Conservation (phyloP, 2,888 invertebrate species). For the Conomelus anceps region DNA sequence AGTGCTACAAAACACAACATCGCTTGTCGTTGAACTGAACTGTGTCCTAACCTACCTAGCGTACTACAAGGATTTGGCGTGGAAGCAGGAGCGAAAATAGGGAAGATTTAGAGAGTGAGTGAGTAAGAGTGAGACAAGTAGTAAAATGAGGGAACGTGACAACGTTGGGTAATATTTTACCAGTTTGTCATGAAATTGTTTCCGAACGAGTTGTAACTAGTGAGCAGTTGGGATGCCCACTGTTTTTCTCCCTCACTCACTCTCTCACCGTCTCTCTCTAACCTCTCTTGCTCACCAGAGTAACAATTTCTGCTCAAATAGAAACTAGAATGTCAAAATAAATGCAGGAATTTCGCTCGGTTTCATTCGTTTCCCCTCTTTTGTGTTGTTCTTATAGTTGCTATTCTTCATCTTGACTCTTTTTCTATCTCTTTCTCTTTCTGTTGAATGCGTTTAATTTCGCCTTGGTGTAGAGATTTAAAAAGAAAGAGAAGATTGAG, state of each 20-base stretch:
- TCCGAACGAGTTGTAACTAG: background rate
- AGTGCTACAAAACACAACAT: background rate
- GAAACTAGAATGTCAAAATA: background rate
- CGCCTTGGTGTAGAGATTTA: no score
- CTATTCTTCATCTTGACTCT: background rate
- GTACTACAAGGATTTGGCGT: background rate
- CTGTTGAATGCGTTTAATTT: no score
- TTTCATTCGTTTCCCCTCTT: background rate
- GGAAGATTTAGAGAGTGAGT: background rate
- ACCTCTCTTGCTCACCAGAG: background rate
- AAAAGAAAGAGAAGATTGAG: no score
- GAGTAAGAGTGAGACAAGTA: background rate
- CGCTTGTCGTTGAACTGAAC: background rate
- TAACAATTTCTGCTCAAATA: background rate
- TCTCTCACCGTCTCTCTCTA: no score
- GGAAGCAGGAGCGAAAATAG: background rate
- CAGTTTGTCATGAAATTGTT: background rate
- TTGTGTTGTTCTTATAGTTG: background rate
- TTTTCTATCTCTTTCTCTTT: background rate
- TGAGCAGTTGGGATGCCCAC: background rate
- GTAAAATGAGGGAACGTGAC: background rate
- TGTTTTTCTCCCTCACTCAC: background rate
- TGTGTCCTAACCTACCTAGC: background rate
- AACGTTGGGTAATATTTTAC: background rate
- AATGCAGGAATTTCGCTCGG: background rate